Evolutionary conservation across 2,113 vertebrate genomes (phyloP), one percentile per base, ranked within the genome.

Genomic region (Formicarius rufipectus): DNA sequence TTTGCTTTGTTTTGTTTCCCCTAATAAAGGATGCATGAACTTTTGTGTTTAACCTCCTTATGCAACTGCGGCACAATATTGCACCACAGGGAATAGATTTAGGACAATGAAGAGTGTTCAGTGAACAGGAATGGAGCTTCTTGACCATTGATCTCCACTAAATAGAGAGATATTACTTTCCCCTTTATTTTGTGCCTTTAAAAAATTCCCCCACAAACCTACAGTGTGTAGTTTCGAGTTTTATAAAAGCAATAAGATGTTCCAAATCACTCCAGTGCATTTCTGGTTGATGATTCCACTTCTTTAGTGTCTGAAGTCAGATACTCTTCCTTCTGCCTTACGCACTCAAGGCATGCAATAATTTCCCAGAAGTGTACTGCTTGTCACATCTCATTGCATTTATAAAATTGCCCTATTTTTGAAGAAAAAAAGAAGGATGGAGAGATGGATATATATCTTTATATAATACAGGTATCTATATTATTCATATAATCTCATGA

Each of bases 221-320:
- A 56, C 56, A 97, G 80, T 74, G 77, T 96, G 92, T 95, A 95
- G 93, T 95, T 97, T 96, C 3, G 18, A 97, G 93, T 97, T 98
- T 97, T 97, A 98, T 97, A 97, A 98, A 97, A 98, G 98, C 94
- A 97, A 87, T 98, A 98, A 97, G 97, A 96, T 97, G 94, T 98
- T 98, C 84, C 96, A 97, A 79, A 91, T 95, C 71, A 83, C 60
- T 97, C 93, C 90, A 97, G 88, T 97, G 97, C 96, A 96, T 93
- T 97, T 95, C 96, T 97, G 95, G 97, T 96, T 96, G 97, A 95
- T 93, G 95, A 97, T 97, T 97, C 96, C 89, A 95, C 95, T 97
- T 97, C 93, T 95, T 97, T 97, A 95, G 96, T 97, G 97, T 94
- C 97, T 98, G 96, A 97, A 98, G 97, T 95, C 96, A 96, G 93